Conservation (phyloP, 2,797 vertebrate genomes). For the Rhinoraja longicauda region DNA sequence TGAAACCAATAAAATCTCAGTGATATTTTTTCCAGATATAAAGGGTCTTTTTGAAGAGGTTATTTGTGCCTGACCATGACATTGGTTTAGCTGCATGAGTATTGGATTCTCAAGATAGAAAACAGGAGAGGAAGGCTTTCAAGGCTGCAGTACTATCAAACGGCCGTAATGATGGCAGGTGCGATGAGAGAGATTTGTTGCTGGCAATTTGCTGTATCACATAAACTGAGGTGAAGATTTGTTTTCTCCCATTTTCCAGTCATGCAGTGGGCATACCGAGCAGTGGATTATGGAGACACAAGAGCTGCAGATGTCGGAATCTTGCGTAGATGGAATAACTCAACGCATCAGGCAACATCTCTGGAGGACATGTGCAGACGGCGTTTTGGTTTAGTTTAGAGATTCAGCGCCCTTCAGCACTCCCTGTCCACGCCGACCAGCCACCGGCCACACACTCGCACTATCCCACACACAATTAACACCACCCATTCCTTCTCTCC, state of each 20-base stretch:
- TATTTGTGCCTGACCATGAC: background rate
- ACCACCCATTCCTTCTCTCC: no score
- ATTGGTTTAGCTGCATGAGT: background rate
- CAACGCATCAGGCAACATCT: no score
- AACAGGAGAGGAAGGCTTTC: constrained; percentile 18
- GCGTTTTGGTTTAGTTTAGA: no score
- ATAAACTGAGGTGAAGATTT: background rate
- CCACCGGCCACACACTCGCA: no score
- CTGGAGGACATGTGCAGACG: no score
- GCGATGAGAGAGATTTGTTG: constrained; percentile 16
- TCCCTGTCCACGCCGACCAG: no score
- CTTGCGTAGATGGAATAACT: no score
- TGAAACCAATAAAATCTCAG: background rate
- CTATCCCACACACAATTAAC: no score
- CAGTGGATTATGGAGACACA: no score
- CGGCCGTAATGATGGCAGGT: background rate
- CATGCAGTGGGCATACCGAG: background rate
- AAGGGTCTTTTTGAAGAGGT: background rate
- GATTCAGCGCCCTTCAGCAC: no score
- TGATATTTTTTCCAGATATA: background rate
- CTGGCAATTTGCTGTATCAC: background rate
- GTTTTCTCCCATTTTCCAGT: background rate
- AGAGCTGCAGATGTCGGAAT: no score
- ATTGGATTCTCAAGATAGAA: background rate
- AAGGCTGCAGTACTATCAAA: constrained; percentile 14